Percentiles rank a stretch among this genome's conserved stretches.
Evolutionary conservation across 2,113 vertebrate species (phyloP).

Genomic region (Gymnocephalus cernua): DNA sequence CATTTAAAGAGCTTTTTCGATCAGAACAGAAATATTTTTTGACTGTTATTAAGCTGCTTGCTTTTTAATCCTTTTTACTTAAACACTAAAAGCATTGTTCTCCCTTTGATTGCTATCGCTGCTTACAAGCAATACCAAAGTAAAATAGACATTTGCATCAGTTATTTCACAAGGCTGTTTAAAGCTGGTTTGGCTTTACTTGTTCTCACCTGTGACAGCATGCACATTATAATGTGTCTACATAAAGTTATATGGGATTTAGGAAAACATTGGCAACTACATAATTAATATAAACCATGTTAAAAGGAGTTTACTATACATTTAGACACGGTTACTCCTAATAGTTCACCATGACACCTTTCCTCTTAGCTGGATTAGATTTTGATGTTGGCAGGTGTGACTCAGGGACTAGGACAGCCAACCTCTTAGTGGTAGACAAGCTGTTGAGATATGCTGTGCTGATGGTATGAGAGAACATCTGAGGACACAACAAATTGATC

Average conservation of each 20-base stretch:
- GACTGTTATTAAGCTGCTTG: conserved; percentile 2
- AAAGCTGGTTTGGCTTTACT: not conserved
- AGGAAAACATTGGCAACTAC: not conserved
- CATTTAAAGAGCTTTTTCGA: not conserved
- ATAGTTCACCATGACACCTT: conserved; percentile 13
- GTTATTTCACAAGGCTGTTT: conserved; percentile 15
- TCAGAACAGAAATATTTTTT: not conserved
- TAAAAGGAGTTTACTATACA: not conserved
- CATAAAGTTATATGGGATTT: not conserved
- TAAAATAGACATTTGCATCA: conserved; percentile 1
- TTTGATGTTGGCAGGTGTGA: conserved; percentile 21
- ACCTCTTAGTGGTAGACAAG: not conserved
- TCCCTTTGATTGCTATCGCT: not conserved
- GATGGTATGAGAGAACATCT: conserved; percentile 8
- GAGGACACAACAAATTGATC: conserved; percentile 24
- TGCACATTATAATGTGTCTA: not conserved
- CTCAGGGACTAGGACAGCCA: conserved; percentile 24
- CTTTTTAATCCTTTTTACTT: conserved; percentile 14
- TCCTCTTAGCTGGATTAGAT: conserved; percentile 33
- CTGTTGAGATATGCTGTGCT: not conserved
- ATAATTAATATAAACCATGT: not conserved
- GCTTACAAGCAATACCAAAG: conserved; percentile 36
- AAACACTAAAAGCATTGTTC: not conserved
- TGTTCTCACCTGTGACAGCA: not conserved
- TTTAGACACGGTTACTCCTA: not conserved